phyloP scores from a whole-genome alignment of 2,888 invertebrate genomes.

The Agelastica alni region DNA sequence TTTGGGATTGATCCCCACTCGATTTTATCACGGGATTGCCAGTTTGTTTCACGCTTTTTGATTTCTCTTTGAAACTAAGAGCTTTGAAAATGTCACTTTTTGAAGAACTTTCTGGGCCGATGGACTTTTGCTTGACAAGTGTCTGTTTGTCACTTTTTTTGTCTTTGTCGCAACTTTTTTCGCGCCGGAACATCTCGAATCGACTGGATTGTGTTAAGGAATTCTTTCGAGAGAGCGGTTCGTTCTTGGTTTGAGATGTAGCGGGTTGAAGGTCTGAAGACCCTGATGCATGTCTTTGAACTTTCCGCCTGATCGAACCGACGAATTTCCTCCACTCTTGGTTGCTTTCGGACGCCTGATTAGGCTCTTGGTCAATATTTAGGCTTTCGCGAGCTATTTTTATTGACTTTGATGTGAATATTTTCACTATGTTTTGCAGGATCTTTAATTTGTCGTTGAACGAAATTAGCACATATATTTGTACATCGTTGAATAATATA shows the following conservation, averaged over 20 bases:
- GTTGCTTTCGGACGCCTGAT: constrained; percentile 37
- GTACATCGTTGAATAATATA: constrained; percentile 10
- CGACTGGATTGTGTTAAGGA: constrained; percentile 52
- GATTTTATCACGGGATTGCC: constrained; percentile 41
- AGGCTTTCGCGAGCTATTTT: constrained; percentile 53
- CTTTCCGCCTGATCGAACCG: constrained; percentile 56
- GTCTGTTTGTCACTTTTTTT: constrained; percentile 51
- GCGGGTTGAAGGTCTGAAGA: constrained; percentile 24
- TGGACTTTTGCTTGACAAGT: constrained; percentile 51
- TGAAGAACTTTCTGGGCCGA: constrained; percentile 44
- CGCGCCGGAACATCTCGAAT: constrained; percentile 46
- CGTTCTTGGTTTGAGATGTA: constrained; percentile 42
- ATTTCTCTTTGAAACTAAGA: constrained; percentile 50
- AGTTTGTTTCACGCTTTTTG: constrained; percentile 47
- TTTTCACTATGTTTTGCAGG: constrained; percentile 53
- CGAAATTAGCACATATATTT: constrained; percentile 13
- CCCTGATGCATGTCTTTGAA: constrained; percentile 54
- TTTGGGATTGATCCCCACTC: constrained; percentile 37
- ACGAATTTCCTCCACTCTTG: constrained; percentile 58
- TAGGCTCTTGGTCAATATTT: constrained; percentile 48
- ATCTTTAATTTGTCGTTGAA: constrained; percentile 36
- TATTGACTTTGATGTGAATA: constrained; percentile 47
- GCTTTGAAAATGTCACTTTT: constrained; percentile 46
- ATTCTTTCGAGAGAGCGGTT: constrained; percentile 52
- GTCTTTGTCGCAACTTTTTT: constrained; percentile 44